phyloP scores from a whole-genome alignment of 2,888 invertebrate species.

The Leptothorax acervorum region DNA sequence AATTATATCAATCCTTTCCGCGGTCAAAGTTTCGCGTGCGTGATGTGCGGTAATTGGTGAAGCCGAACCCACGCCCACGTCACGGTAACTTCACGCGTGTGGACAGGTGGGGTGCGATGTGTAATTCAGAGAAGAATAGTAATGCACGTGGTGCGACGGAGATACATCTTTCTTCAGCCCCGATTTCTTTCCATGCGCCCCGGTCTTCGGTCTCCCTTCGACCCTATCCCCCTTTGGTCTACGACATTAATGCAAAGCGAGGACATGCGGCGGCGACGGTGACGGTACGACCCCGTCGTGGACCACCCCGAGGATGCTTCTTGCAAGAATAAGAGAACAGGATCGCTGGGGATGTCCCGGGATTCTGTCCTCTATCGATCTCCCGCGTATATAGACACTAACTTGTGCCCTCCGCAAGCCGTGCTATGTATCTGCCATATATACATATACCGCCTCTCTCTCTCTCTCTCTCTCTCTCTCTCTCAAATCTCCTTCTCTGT shows the following conservation, averaged over 20 bases:
- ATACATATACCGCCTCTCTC: conserved; percentile 66
- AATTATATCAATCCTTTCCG: conserved; percentile 41
- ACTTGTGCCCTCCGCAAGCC: conserved; percentile 83
- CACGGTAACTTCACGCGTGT: background rate
- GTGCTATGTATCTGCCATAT: conserved; percentile 80
- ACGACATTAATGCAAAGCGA: conserved; percentile 78
- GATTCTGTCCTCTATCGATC: conserved; percentile 85
- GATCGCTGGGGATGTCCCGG: conserved; percentile 85
- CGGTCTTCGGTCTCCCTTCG: conserved; percentile 8
- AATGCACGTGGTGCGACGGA: conserved; percentile 21
- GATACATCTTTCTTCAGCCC: conserved; percentile 35
- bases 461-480: conserved; percentile 35
- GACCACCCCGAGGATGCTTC: conserved; percentile 81
- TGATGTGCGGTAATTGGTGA: conserved; percentile 28
- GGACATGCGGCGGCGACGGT: conserved; percentile 66
- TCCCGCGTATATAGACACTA: conserved; percentile 83
- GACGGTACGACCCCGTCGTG: conserved; percentile 67
- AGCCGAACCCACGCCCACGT: background rate
- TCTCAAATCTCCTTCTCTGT: conserved; percentile 29
- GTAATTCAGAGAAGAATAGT: conserved; percentile 10
- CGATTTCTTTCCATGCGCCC: conserved; percentile 17
- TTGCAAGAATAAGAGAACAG: conserved; percentile 85
- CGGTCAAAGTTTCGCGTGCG: conserved; percentile 34
- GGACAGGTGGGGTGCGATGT: background rate
- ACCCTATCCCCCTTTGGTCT: conserved; percentile 29